Percentiles rank a stretch among this genome's conserved stretches.
These are phyloP conservation scores for Indicator indicator DNA, from an alignment of 2,113 vertebrate genomes.

Conservation along the genomic window DNA sequence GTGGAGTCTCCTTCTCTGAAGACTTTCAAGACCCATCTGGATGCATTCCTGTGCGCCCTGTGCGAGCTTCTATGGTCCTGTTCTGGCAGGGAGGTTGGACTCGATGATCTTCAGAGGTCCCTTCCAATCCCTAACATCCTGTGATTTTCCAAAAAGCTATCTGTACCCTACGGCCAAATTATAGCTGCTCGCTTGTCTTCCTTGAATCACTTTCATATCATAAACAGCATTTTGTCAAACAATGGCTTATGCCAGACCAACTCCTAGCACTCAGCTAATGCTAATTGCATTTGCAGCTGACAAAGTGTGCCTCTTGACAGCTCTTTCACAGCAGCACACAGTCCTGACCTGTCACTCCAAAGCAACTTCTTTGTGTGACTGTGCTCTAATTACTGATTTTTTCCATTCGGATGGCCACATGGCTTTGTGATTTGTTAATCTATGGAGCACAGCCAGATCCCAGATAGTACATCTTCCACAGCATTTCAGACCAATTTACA, in stretches of 20 bases:
- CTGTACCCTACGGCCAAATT: background rate
- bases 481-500: background rate
- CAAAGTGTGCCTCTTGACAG: background rate
- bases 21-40: too few relatives aligned
- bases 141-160: background rate
- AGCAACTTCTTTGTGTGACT: background rate
- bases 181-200: background rate
- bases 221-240: background rate
- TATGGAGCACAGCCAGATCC: background rate
- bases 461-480: background rate
- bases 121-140: too few relatives aligned
- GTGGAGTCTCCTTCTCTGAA: too few relatives aligned
- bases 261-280: background rate
- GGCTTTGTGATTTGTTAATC: background rate
- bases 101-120: too few relatives aligned
- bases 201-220: background rate
- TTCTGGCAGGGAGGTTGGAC: too few relatives aligned
- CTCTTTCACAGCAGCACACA: background rate
- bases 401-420: background rate
- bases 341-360: background rate
- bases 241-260: background rate
- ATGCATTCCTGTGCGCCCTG: too few relatives aligned
- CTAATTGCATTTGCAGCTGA: slow-evolving; percentile 6
- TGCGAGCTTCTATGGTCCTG: too few relatives aligned
- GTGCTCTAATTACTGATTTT: background rate